Base-by-base conservation (phyloP, 2,113 vertebrate genomes). In the Corydoras sp. region DNA sequence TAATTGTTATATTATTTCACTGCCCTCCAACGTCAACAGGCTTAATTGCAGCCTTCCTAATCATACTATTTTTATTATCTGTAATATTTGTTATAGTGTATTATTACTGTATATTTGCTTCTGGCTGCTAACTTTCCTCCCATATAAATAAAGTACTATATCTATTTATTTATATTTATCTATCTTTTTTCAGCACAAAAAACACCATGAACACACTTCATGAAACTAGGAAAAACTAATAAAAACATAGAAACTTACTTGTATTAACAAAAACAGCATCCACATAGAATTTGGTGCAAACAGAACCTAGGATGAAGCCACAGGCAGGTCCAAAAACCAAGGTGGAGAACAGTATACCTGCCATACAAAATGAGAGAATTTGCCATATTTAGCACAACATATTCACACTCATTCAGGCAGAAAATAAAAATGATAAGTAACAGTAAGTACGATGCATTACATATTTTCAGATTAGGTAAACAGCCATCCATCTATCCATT, bases 221-320 rank as follows among this genome's bases (percentile, higher is more conserved):
- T 24, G 2, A 24, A 24, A 24, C 1, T 24, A 24, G 18, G 18
- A 24, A 24, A 24, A 24, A 24, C 18, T 24, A 56, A 11, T 7
- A 15, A 56, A 56, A n/a, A 56, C 31, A 53, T 58, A 43, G 8
- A 65, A 72, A 82, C 94, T 94, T 88, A 99, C 97, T 91, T 80
- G 91, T 93, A 80, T 99, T 92, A 9, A 98, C 95, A 89, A 99
- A 97, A 86, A 97, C 86, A 0, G 93, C 93, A 60, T 99, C 96
- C 88, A 99, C 97, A 0, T 99, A 99, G 86, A 95, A 94, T 86
- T 97, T 98, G 79, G 97, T 99, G 88, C 96, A 99, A 86, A 99
- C 88, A 11, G 97, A 99, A 74, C 97, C 97, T 76, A 99, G 92
- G 85, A 99, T 99, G 87, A 99, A 99, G 69, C 97, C 96, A 61